These are phyloP conservation scores for Corythornis leucogaster DNA, from an alignment of 2,797 vertebrate species.

Conservation along the genomic window DNA sequence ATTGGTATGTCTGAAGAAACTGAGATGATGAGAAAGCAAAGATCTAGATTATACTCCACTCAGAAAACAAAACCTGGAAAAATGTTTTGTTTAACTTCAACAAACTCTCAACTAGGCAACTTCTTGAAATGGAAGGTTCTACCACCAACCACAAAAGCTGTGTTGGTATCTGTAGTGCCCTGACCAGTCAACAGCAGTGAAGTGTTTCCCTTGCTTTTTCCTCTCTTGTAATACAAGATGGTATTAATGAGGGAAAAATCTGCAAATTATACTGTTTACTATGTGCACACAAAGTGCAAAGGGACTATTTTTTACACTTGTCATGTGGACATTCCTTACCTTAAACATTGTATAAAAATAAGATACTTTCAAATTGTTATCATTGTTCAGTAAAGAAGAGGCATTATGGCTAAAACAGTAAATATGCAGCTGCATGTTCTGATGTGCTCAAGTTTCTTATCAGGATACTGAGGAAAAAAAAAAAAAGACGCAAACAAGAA, in stretches of 20 bases:
- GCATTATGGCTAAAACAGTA: neutral
- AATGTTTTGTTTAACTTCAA: neutral
- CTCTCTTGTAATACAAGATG: neutral
- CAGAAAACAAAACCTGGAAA: neutral
- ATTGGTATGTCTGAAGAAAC: neutral
- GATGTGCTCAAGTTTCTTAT: neutral
- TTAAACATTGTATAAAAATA: neutral
- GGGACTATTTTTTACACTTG: neutral
- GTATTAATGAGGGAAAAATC: neutral
- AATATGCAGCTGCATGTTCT: neutral
- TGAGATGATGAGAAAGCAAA: neutral
- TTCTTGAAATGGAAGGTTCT: neutral
- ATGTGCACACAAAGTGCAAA: neutral
- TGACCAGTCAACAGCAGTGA: neutral
- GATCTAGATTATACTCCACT: neutral
- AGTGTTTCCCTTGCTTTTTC: neutral
- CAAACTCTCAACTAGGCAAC: neutral
- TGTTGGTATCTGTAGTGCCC: neutral
- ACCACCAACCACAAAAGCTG: neutral
- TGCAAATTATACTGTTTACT: neutral
- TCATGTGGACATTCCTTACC: neutral
- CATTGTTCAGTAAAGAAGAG: neutral
- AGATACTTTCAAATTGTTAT: neutral
- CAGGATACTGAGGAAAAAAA: neutral
- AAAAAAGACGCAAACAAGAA: neutral